These are phyloP conservation scores for Urophycis tenuis DNA, from an alignment of 2,797 vertebrate genomes.

Conservation along the genomic window DNA sequence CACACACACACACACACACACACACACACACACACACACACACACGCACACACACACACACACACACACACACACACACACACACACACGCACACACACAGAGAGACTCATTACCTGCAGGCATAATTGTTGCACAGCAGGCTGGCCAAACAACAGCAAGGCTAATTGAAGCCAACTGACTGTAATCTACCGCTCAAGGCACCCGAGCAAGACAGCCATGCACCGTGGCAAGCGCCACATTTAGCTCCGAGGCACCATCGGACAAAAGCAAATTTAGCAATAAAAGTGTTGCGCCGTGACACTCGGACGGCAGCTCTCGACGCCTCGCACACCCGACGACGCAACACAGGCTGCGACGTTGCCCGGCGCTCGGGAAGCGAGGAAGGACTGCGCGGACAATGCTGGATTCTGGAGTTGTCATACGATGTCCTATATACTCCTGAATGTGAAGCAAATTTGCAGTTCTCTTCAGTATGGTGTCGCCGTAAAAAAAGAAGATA, in stretches of 20 bases:
- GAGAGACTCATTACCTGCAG: constrained; percentile 41
- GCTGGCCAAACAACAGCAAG: constrained; percentile 40
- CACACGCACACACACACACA: not conserved
- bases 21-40: not conserved
- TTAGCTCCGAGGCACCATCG: constrained; percentile 30
- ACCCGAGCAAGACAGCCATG: constrained; percentile 24
- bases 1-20: not conserved
- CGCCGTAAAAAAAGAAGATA: not conserved
- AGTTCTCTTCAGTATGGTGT: not conserved
- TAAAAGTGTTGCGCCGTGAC: constrained; percentile 1
- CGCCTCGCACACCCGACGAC: too few species aligned
- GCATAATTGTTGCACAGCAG: constrained; percentile 46
- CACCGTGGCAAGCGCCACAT: constrained; percentile 24
- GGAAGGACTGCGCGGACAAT: too few species aligned
- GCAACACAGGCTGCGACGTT: not conserved
- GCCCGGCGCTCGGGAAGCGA: too few species aligned
- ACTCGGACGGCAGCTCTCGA: too few species aligned
- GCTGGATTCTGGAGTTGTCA: not conserved
- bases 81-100: not conserved
- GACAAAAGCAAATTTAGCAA: constrained; percentile 14
- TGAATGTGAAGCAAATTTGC: not conserved
- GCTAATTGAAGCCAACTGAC: constrained; percentile 47
- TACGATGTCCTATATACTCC: not conserved
- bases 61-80: not conserved
- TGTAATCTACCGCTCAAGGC: constrained; percentile 33